These are phyloP conservation scores for Galeopsomyia nigrocyanea DNA, from an alignment of 2,888 invertebrate species.

Conservation along the genomic window DNA sequence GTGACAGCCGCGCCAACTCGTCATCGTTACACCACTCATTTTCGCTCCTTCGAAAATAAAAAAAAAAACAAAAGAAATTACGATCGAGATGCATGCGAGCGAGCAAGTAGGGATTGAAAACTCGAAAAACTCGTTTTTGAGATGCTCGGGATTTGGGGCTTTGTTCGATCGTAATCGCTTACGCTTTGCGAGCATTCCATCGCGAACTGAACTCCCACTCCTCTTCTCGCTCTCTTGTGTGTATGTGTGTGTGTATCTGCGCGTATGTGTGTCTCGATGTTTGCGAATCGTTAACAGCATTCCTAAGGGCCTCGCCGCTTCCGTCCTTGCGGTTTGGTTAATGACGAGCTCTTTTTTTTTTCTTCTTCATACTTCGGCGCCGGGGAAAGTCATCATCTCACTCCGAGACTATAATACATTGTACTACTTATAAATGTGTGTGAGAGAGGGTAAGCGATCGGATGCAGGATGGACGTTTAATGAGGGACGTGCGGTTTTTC, in stretches of 20 bases:
- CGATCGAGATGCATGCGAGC: background rate
- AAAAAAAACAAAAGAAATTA: constrained; percentile 7
- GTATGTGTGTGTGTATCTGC: background rate
- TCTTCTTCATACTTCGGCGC: background rate
- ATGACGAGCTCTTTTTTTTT: background rate
- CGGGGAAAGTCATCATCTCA: too few relatives aligned
- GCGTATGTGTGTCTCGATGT: constrained; percentile 45
- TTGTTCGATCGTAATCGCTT: constrained; percentile 47
- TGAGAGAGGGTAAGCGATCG: too few relatives aligned
- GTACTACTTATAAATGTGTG: too few relatives aligned
- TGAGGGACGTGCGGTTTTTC: background rate
- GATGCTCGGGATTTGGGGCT: constrained; percentile 39
- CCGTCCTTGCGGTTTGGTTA: constrained; percentile 55
- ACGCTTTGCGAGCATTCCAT: constrained; percentile 28
- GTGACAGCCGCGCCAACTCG: constrained; percentile 40
- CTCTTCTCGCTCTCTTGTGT: constrained; percentile 19
- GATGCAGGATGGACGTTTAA: constrained; percentile 1
- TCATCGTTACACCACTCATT: constrained; percentile 1
- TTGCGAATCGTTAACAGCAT: constrained; percentile 62
- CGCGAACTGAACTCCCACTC: too few relatives aligned
- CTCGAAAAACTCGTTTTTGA: constrained; percentile 44
- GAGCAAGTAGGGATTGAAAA: constrained; percentile 18
- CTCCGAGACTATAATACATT: too few relatives aligned
- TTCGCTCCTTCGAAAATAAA: background rate
- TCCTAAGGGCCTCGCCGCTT: constrained; percentile 60